Evolutionary conservation across 35 echinoderm and acorn worm species (phyloP).

Genomic region (Apostichopus japonicus): DNA sequence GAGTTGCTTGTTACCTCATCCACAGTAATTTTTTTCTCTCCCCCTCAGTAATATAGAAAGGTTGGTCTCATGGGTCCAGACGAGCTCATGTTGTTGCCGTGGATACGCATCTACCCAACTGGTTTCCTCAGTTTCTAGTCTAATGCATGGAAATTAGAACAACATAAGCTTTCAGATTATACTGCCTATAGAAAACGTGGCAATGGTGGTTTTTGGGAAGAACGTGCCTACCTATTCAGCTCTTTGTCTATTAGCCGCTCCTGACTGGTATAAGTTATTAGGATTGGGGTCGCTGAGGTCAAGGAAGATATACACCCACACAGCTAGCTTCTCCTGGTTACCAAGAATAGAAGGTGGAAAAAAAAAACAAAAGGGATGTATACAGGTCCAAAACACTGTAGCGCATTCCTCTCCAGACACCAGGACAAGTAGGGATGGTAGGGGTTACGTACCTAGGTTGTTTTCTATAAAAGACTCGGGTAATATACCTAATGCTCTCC

Average conservation of each 20-base stretch:
- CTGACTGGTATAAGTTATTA: slow-evolving; percentile 6
- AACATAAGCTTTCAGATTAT: background rate
- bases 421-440: too few relatives aligned
- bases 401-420: background rate
- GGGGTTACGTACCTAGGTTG: background rate
- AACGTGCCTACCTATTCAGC: background rate
- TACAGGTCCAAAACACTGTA: background rate
- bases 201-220: too few relatives aligned
- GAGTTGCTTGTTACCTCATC: background rate
- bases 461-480: background rate
- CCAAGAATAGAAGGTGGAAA: slow-evolving; percentile 12
- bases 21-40: background rate
- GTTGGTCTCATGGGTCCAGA: background rate
- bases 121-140: background rate
- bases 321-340: slow-evolving; percentile 13
- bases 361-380: background rate
- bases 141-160: background rate
- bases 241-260: slow-evolving; percentile 1
- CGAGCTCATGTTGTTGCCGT: background rate
- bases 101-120: background rate
- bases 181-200: too few relatives aligned
- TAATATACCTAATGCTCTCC: background rate
- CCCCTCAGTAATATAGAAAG: background rate
- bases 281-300: background rate
- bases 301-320: slow-evolving; percentile 29